Conservation (phyloP, 1,140 invertebrate genomes). For the Drosophila sproati region DNA sequence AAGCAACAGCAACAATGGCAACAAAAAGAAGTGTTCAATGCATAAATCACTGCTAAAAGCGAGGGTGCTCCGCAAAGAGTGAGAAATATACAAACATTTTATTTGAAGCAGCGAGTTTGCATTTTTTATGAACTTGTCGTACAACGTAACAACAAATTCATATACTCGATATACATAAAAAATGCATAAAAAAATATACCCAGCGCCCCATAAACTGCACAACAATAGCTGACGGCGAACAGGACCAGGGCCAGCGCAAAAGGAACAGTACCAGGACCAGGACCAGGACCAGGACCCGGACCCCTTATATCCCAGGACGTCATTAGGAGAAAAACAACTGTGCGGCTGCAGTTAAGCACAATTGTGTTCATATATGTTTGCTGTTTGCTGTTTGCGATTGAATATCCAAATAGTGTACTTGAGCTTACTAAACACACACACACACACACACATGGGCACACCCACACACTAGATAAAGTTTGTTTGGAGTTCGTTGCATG, state of each 20-base stretch:
- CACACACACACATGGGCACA: too few species aligned
- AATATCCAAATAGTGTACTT: background rate
- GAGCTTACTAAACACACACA: background rate
- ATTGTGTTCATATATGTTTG: background rate
- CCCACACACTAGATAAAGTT: too few species aligned
- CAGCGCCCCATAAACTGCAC: constrained; percentile 35
- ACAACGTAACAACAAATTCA: constrained; percentile 65
- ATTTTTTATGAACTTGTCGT: constrained; percentile 81
- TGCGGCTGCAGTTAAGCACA: background rate
- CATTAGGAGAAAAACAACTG: background rate
- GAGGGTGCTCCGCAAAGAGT: background rate
- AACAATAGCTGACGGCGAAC: constrained; percentile 48
- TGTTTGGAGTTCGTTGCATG: too few species aligned
- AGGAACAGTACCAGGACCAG: background rate
- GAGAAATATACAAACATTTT: constrained; percentile 48
- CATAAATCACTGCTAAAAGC: constrained; percentile 61
- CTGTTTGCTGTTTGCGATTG: background rate
- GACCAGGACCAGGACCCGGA: background rate
- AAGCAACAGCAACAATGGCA: constrained; percentile 31
- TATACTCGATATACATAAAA: constrained; percentile 79
- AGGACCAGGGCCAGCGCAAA: background rate
- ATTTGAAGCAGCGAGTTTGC: constrained; percentile 70
- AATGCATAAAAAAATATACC: constrained; percentile 70
- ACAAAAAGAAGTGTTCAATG: constrained; percentile 52
- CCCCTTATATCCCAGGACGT: background rate